Evolutionary conservation across 2,797 vertebrate genomes (phyloP).

Genomic region (Betta splendens): DNA sequence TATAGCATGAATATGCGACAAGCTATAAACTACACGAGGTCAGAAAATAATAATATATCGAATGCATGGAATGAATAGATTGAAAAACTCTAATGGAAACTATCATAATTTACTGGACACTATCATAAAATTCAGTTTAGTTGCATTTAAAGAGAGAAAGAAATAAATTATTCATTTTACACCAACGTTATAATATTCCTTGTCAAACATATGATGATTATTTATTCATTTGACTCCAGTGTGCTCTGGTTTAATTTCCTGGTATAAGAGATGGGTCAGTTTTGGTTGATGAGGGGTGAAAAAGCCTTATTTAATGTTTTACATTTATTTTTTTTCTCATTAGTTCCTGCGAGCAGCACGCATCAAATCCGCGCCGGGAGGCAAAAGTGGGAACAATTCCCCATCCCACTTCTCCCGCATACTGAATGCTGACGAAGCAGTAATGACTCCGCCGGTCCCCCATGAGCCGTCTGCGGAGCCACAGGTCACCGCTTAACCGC

Average conservation of each 20-base stretch:
- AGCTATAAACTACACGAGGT: background rate
- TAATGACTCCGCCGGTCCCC: slow-evolving; percentile 78
- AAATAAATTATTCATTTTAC: slow-evolving; percentile 1
- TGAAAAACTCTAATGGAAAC: slow-evolving; percentile 2
- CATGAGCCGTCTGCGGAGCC: slow-evolving; percentile 61
- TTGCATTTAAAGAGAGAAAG: background rate
- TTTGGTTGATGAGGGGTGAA: slow-evolving; percentile 21
- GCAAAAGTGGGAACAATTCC: slow-evolving; percentile 57
- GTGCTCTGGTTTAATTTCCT: slow-evolving; percentile 12
- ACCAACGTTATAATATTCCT: background rate
- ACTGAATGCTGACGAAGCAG: slow-evolving; percentile 79
- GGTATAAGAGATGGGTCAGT: slow-evolving; percentile 1
- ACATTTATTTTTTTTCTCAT: slow-evolving; percentile 34
- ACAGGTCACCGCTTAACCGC: slow-evolving; percentile 82
- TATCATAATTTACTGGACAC: background rate
- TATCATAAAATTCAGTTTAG: too few species aligned
- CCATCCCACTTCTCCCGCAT: slow-evolving; percentile 58
- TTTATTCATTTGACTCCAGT: slow-evolving; percentile 6
- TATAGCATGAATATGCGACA: slow-evolving; percentile 1
- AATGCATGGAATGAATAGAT: slow-evolving; percentile 6
- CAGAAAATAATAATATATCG: background rate
- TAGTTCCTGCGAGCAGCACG: slow-evolving; percentile 39
- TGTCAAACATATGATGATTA: slow-evolving; percentile 7
- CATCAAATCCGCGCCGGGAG: slow-evolving; percentile 61
- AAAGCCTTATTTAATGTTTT: too few species aligned